Base-by-base conservation (phyloP, 2,113 vertebrate genomes). In the Thymallus thymallus region DNA sequence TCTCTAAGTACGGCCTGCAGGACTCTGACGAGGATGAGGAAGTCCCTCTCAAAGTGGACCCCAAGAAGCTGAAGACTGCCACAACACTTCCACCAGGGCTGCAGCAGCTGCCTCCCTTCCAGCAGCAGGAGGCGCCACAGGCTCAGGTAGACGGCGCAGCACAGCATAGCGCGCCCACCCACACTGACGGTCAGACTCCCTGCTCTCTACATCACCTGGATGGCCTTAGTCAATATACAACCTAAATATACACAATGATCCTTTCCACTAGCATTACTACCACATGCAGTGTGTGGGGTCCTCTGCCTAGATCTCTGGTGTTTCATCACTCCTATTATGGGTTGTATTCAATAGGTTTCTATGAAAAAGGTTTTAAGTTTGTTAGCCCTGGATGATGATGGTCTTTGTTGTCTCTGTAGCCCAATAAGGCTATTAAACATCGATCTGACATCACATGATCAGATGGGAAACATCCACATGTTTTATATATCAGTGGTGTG, bases 1-100 rank as follows among this genome's bases (percentile, higher is more conserved):
- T 99, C 69, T 99, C 97, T 35, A 99, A 99, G 76, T 99, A 99
- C 0, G 97, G 97, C 29, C 92, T 99, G 22, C 95, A 97, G 72
- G 97, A 98, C 76, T 97, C 96, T 0, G 97, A 99, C 41, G 97
- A 98, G 72, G 97, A 98, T 0, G 96, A 98, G 1, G 96, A 97
- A 0, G 89, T 94, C 1, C 92, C 87, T 0, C 85, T 87, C 0
- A 95, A 97, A 90, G 82, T 78, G 0, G 95, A 97, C 70, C 75
- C 91, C 0, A 99, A 99, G 91, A 99, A 99, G 86, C 76, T 95
- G 75, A 99, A 99, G 90, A 96, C 94, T 0, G 73, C 90, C 0
- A 83, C 89, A 45, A 74, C 88, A 1, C 85, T 90, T 4, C 91
- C 92, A 71, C 73, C 89, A 0, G 86, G 89, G 29, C 41, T 77